Evolutionary conservation across 2,797 vertebrate species (phyloP), one percentile per base, ranked within the genome.

Genomic region (Discoglossus pictus): DNA sequence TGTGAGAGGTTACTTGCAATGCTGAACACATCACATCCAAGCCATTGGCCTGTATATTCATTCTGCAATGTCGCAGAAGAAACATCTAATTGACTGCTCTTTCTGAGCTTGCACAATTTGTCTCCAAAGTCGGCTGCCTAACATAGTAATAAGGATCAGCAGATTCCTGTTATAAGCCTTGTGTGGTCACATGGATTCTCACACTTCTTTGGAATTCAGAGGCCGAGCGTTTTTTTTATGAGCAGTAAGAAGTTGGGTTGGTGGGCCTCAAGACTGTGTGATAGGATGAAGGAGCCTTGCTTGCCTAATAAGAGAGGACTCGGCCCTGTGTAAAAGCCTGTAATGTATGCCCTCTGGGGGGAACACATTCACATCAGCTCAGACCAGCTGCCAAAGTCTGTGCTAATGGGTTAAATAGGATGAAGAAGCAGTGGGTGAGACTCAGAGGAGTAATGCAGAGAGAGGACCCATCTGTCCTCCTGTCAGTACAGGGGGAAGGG

Each of bases 381-480:
- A 12, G 52, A 51, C 35, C 68, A 71, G 68, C 68, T 70, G 68
- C 52, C 67, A 62, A 55, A 21, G 31, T 69, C 42, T 56, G 24
- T 7, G 61, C 60, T 71, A 71, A 71, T 71, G 68, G 68, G 60
- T 70, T 70, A 63, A 55, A 63, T 70, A 60, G 68, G 60, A 63
- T 56, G 50, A 52, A 48, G 36, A 62, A 55, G 51, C 55, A 58
- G 44, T 60, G 65, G 46, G 56, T 34, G 56, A 62, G 27, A 50
- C 67, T 61, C 66, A 47, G 42, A 69, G 60, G 60, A 70, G 52
- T 36, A 63, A 71, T 64, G 44, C 52, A 36, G 11, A 63, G 68
- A 40, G 27, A 40, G 17, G 25, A 35, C 46, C 53, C 60, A 71
- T 71, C 68, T 71, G 68, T 63, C 52, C 68, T 53, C 7, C 39